Conservation (phyloP, 2,888 invertebrate genomes). For the Hyles lineata region DNA sequence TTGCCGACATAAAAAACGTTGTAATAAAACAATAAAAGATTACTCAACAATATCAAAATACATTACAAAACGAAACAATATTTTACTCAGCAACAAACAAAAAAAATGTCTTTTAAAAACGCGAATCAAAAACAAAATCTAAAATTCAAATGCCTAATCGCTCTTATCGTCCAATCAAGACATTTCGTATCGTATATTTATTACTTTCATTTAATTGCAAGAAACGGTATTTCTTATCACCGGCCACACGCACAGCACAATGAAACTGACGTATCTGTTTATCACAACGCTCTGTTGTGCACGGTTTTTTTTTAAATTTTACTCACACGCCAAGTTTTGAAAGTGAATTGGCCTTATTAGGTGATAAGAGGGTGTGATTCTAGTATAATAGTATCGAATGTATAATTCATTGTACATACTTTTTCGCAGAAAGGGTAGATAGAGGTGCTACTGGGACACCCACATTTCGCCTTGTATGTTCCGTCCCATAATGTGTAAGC, state of each 20-base stretch:
- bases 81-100: neutral
- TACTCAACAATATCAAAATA: no score
- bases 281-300: constrained; percentile 26
- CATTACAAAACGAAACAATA: neutral
- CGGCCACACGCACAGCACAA: constrained; percentile 19
- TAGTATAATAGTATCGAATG: neutral
- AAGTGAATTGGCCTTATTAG: neutral
- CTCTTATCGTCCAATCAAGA: neutral
- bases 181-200: constrained; percentile 35
- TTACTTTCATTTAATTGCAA: constrained; percentile 23
- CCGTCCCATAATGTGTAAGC: no score
- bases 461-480: no score
- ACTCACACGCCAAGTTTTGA: constrained; percentile 4
- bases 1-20: no score
- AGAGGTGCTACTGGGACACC: no score
- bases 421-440: no score
- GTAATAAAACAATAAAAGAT: no score
- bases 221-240: constrained; percentile 22
- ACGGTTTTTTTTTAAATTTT: constrained; percentile 14
- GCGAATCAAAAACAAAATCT: neutral
- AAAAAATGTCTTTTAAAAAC: neutral
- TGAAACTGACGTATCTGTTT: constrained; percentile 22
- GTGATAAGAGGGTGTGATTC: neutral
- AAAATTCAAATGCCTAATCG: neutral
- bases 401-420: no score